phyloP scores from a whole-genome alignment of 2,113 vertebrate genomes.

The Catharus minimus region DNA sequence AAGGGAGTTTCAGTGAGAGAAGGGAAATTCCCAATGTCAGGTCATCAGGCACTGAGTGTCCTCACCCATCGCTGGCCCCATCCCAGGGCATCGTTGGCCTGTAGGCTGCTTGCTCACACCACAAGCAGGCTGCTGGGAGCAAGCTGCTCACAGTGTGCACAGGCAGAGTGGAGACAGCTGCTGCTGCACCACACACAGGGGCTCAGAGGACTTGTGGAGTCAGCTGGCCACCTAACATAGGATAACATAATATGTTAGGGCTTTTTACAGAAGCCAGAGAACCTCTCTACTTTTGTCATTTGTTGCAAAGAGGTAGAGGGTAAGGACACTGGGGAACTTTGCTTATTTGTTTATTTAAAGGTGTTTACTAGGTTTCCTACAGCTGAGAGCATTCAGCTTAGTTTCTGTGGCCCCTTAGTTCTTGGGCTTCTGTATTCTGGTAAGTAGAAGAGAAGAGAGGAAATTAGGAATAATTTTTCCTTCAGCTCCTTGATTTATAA shows the following conservation, averaged over 20 bases:
- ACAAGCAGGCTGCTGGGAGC: neutral
- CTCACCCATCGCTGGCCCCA: fast-evolving
- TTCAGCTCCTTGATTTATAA: neutral
- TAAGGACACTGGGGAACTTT: neutral
- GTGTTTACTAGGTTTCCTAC: neutral
- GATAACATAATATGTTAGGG: neutral
- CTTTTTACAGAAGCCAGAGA: neutral
- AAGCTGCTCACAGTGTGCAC: fast-evolving
- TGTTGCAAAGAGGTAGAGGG: neutral
- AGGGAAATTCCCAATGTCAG: neutral
- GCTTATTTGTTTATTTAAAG: neutral
- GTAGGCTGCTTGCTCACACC: neutral
- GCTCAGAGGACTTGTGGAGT: neutral
- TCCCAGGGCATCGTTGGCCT: neutral
- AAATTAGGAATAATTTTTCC: neutral
- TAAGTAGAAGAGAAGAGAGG: neutral
- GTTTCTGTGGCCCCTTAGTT: neutral
- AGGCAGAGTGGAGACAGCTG: neutral
- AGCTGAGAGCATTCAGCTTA: neutral
- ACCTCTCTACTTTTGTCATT: neutral
- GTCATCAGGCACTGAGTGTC: neutral
- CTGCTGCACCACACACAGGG: neutral
- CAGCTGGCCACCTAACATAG: neutral
- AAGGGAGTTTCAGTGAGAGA: neutral
- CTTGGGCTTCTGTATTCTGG: fast-evolving